Evolutionary conservation across 2,113 vertebrate genomes (phyloP).

Genomic region (Apus apus): DNA sequence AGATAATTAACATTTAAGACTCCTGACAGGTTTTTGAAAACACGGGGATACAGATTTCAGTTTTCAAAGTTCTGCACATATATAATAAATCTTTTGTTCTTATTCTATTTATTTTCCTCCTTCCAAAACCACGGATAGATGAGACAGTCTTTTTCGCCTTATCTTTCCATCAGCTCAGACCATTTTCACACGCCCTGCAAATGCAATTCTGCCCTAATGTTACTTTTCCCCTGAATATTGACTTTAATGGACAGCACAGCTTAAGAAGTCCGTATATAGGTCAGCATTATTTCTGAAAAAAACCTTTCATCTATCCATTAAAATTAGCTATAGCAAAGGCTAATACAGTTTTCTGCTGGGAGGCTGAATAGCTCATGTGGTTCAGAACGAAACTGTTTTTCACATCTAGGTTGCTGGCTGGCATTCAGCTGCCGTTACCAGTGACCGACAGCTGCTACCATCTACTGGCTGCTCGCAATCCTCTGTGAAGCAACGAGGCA

Average conservation of each 20-base stretch:
- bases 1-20: slow-evolving; percentile 8
- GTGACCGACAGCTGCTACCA: slow-evolving; percentile 63
- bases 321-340: slow-evolving; percentile 39
- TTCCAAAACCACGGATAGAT: not conserved
- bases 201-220: not conserved
- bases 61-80: not conserved
- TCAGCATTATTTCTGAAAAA: slow-evolving; percentile 55
- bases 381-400: not conserved
- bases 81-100: not conserved
- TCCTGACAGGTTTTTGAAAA: slow-evolving; percentile 33
- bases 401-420: not conserved
- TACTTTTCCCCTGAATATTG: slow-evolving; percentile 47
- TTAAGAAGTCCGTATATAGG: slow-evolving; percentile 50
- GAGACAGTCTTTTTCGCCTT: not conserved
- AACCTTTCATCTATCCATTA: slow-evolving; percentile 25
- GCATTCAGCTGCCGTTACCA: not conserved
- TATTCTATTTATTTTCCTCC: not conserved
- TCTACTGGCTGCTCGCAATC: slow-evolving; percentile 28
- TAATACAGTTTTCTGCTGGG: not conserved
- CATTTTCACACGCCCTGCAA: not conserved
- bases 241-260: slow-evolving; percentile 31
- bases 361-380: not conserved
- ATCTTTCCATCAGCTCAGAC: slow-evolving; percentile 17
- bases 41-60: not conserved
- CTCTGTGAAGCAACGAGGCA: not conserved